Conservation (phyloP, 2,888 invertebrate species). For the Drepana falcataria region DNA sequence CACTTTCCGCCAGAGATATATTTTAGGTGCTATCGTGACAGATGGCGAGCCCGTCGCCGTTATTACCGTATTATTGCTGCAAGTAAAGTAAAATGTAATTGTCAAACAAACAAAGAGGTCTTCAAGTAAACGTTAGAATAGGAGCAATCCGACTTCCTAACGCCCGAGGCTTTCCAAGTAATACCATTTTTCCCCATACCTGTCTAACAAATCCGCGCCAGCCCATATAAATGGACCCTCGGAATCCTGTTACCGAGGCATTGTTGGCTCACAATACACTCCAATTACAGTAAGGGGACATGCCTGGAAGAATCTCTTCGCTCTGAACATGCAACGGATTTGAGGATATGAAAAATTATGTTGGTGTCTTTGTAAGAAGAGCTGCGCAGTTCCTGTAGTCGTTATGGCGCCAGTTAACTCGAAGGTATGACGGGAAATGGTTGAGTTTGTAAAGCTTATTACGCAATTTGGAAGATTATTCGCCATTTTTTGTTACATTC, state of each 20-base stretch:
- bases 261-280: conserved; percentile 48
- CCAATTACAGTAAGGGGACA: conserved; percentile 35
- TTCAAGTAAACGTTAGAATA: not conserved
- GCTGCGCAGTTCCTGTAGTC: not conserved
- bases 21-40: too few relatives aligned
- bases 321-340: conserved; percentile 16
- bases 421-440: not conserved
- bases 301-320: conserved; percentile 16
- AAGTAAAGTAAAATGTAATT: not conserved
- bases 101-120: not conserved
- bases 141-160: not conserved
- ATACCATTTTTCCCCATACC: conserved; percentile 16
- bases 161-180: conserved; percentile 6
- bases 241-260: conserved; percentile 36
- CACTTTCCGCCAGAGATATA: too few relatives aligned
- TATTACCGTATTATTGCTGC: too few relatives aligned
- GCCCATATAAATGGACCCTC: conserved; percentile 35
- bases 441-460: not conserved
- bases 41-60: too few relatives aligned
- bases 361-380: not conserved
- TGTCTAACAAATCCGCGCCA: conserved; percentile 27
- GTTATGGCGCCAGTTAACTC: not conserved
- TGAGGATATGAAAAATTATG: conserved; percentile 10
- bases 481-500: too few relatives aligned
- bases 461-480: too few relatives aligned